phyloP scores from a whole-genome alignment of 2,888 invertebrate species.

The Parascotia fuliginaria region DNA sequence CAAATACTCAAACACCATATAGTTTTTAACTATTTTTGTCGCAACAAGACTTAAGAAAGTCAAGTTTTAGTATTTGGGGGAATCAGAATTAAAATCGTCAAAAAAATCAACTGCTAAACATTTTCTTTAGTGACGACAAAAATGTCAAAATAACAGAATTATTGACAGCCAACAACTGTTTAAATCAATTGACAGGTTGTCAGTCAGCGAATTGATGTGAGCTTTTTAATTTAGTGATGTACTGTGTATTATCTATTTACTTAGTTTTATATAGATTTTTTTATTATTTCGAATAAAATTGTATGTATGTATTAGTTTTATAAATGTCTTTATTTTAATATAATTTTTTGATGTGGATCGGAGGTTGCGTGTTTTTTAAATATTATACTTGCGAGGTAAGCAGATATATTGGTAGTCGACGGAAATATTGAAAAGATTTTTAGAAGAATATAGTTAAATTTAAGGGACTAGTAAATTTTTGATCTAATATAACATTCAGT shows the following conservation, averaged over 20 bases:
- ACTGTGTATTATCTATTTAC: slow-evolving; percentile 56
- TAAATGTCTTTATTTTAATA: slow-evolving; percentile 55
- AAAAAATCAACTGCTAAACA: slow-evolving; percentile 11
- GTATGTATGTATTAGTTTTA: slow-evolving; percentile 44
- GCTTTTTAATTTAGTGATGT: slow-evolving; percentile 48
- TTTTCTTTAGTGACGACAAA: slow-evolving; percentile 16
- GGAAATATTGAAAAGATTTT: background rate
- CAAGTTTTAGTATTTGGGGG: no score
- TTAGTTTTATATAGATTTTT: slow-evolving; percentile 55
- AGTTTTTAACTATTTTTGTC: no score
- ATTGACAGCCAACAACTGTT: slow-evolving; percentile 12
- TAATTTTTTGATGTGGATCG: slow-evolving; percentile 45
- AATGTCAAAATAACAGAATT: slow-evolving; percentile 4
- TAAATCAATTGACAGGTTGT: background rate
- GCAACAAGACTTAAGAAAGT: no score
- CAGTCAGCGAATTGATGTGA: slow-evolving; percentile 1
- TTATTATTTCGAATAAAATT: slow-evolving; percentile 55
- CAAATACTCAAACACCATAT: no score
- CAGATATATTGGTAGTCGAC: slow-evolving; percentile 4
- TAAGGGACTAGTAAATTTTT: no score
- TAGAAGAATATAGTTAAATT: background rate
- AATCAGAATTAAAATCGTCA: slow-evolving; percentile 30
- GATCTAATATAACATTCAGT: no score
- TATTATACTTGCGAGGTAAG: slow-evolving; percentile 13
- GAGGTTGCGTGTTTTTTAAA: slow-evolving; percentile 21